Evolutionary conservation across 2,888 invertebrate species (phyloP).

Genomic region (Asteroscopus sphinx): DNA sequence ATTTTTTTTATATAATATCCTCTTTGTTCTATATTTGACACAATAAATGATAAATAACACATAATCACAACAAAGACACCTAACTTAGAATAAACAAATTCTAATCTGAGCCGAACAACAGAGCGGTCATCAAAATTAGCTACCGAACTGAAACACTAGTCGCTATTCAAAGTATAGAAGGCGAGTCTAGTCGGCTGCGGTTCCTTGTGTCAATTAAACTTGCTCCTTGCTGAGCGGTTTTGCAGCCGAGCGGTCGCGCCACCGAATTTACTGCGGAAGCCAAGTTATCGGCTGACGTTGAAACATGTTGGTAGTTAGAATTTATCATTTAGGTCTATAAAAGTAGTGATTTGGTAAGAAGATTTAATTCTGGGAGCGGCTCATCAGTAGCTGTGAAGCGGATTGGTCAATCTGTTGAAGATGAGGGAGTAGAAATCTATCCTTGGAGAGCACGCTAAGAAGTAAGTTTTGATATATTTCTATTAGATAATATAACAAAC

Average conservation of each 20-base stretch:
- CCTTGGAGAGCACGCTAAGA: too few relatives aligned
- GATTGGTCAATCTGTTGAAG: too few relatives aligned
- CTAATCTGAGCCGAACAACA: conserved; percentile 33
- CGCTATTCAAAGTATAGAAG: conserved; percentile 29
- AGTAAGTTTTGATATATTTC: too few relatives aligned
- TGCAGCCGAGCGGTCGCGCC: conserved; percentile 7
- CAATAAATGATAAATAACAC: too few relatives aligned
- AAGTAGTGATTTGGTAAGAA: too few relatives aligned
- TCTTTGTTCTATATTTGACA: too few relatives aligned
- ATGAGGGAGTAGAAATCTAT: too few relatives aligned
- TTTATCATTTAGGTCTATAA: conserved; percentile 26
- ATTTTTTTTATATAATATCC: too few relatives aligned
- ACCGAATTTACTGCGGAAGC: conserved; percentile 40
- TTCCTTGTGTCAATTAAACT: conserved; percentile 54
- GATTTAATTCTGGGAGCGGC: too few relatives aligned
- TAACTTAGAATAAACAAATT: conserved; percentile 11
- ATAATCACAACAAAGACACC: too few relatives aligned
- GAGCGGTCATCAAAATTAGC: conserved; percentile 28
- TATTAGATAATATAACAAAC: too few relatives aligned
- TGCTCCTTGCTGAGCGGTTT: conserved; percentile 28
- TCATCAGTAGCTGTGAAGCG: too few relatives aligned
- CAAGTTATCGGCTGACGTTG: conserved; percentile 33
- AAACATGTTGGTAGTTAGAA: conserved; percentile 24
- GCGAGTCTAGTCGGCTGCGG: conserved; percentile 39
- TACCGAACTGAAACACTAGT: conserved; percentile 33